Base-by-base conservation (phyloP, 2,888 invertebrate genomes). In the Andrena marginata region DNA sequence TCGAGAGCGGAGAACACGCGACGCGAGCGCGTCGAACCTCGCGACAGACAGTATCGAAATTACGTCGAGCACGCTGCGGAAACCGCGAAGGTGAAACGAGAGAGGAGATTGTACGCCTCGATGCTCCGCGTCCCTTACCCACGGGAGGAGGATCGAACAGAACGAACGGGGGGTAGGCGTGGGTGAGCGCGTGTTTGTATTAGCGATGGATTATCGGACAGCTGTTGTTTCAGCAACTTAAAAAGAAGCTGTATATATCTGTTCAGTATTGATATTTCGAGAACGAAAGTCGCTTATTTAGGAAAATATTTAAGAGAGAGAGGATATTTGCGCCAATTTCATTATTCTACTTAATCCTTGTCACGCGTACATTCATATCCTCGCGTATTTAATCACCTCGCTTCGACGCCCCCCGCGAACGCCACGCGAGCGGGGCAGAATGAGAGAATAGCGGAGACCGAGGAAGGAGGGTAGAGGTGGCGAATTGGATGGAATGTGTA, bases 71-170 rank as follows among this genome's bases (percentile, higher is more conserved):
- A 54, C 67, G 26, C 16, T 56, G 48, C 49, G 48, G 23, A 70
- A 81, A 80, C 64, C 77, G 62, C 77, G 73, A 72, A 73, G 73
- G 68, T 56, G 76, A 81, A 81, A 73, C 60, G 65, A 63, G 77
- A 80, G 74, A 80, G 60, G 77, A 80, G 74, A 80, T 74, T 67
- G 67, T 23, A 26, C 33, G 33, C 4, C 48, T 2, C 49, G 35
- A 23, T 23, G 23, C 54, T 56, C 8, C 23, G 23, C 23, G 54
- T 8, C 54, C 54, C 23, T 23, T 23, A 26, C 23, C 26, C 26
- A 10, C 56, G 56, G 23, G 56, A 56, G 10, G 56, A 13, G 26
- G 51, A 20, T 8, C 20, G 20, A 8, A 20, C 54, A 8, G 54
- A 54, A 54, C 20, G 7, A 42, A 42, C 42, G 42, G 1, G 42